Evolutionary conservation across 2,888 invertebrate genomes (phyloP).

Genomic region (Drosophila helvetica): DNA sequence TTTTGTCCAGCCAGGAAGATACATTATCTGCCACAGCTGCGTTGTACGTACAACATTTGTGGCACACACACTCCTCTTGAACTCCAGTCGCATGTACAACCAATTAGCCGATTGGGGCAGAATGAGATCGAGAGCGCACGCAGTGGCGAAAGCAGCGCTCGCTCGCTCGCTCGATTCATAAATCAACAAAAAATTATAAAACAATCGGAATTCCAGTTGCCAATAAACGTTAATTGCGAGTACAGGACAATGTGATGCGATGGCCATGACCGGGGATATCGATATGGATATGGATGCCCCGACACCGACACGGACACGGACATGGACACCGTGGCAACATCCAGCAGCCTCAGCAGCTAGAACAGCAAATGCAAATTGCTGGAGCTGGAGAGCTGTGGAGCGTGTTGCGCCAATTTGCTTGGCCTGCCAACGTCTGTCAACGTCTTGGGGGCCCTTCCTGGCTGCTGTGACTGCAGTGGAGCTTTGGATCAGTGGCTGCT

Average conservation of each 20-base stretch:
- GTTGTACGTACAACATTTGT: slow-evolving; percentile 31
- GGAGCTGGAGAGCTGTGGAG: slow-evolving; percentile 45
- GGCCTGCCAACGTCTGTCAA: slow-evolving; percentile 71
- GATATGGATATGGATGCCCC: slow-evolving; percentile 18
- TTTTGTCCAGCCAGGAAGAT: neutral
- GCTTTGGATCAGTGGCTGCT: neutral
- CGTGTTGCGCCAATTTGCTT: slow-evolving; percentile 74
- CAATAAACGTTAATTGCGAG: slow-evolving; percentile 68
- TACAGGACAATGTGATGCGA: slow-evolving; percentile 48
- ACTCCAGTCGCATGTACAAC: slow-evolving; percentile 37
- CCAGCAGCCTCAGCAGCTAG: slow-evolving; percentile 18
- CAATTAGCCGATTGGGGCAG: slow-evolving; percentile 67
- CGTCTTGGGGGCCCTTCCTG: slow-evolving; percentile 56
- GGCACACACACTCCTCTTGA: slow-evolving; percentile 7
- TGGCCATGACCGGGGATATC: slow-evolving; percentile 34
- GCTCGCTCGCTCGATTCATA: slow-evolving; percentile 50
- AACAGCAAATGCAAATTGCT: slow-evolving; percentile 45
- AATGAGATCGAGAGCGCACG: slow-evolving; percentile 19
- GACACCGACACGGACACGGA: slow-evolving; percentile 21
- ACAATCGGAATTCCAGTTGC: slow-evolving; percentile 57
- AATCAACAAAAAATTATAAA: slow-evolving; percentile 65
- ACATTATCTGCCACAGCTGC: slow-evolving; percentile 27
- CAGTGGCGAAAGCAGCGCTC: slow-evolving; percentile 24
- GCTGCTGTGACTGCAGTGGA: neutral
- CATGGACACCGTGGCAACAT: slow-evolving; percentile 19